Percentiles rank a stretch among this genome's conserved stretches.
phyloP scores from a whole-genome alignment of 2,888 invertebrate species.

The Agapetus fuscipes region DNA sequence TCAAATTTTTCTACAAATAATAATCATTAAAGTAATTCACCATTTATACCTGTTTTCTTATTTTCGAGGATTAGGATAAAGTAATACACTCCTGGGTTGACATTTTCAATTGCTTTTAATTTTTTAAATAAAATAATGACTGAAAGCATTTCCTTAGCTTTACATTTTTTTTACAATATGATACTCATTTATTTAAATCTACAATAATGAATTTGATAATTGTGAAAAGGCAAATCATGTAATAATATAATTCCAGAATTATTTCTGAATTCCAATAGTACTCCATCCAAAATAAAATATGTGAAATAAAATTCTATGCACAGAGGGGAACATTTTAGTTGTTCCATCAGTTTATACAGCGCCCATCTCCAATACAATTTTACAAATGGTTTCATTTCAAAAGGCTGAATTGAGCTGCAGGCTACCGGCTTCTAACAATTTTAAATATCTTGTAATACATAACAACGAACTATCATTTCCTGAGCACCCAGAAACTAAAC shows the following conservation, averaged over 20 bases:
- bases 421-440: conserved; percentile 12
- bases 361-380: neutral
- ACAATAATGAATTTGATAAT: neutral
- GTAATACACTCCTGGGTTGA: no score
- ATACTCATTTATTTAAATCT: conserved; percentile 2
- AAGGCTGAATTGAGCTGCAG: neutral
- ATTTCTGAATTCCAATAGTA: no score
- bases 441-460: conserved; percentile 19
- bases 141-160: conserved; percentile 16
- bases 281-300: no score
- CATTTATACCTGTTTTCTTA: no score
- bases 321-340: no score
- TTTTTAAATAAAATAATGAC: conserved; percentile 21
- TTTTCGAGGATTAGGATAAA: no score
- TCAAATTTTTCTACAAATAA: no score
- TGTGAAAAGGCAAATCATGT: conserved; percentile 1
- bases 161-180: conserved; percentile 8
- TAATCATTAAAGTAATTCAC: no score
- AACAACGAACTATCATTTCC: conserved; percentile 17
- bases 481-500: conserved; percentile 18
- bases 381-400: neutral
- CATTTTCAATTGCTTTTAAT: conserved; percentile 15
- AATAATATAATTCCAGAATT: no score
- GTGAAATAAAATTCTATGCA: no score
- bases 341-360: neutral